These are phyloP conservation scores for Tenthredo notha DNA, from an alignment of 2,888 invertebrate genomes.

Conservation along the genomic window DNA sequence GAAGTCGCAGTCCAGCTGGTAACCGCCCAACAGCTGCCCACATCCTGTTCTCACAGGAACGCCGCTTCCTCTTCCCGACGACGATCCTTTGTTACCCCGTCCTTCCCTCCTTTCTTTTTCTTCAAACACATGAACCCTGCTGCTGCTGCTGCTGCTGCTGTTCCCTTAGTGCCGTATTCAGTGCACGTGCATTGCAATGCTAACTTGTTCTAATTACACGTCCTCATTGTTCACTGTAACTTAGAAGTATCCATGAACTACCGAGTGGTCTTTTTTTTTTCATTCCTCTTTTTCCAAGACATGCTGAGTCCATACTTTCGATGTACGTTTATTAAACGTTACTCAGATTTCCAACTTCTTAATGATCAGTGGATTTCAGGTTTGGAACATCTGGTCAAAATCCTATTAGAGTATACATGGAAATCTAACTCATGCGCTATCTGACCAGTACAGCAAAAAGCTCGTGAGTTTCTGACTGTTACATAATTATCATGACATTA, in stretches of 20 bases:
- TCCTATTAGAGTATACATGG: background rate
- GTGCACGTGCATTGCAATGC: conserved; percentile 15
- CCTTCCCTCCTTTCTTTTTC: background rate
- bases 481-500: conserved; percentile 39
- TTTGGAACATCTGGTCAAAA: background rate
- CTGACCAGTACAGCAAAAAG: background rate
- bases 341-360: background rate
- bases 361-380: background rate
- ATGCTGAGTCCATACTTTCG: background rate
- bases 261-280: background rate
- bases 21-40: conserved; percentile 73
- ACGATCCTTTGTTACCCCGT: conserved; percentile 16
- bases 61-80: conserved; percentile 46
- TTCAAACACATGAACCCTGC: conserved; percentile 6
- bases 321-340: background rate
- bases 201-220: background rate
- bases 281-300: background rate
- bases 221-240: conserved; percentile 4
- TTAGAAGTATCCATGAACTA: background rate
- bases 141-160: background rate
- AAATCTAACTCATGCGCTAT: background rate
- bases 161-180: conserved; percentile 2
- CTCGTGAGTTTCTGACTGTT: conserved; percentile 9
- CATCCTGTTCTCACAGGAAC: conserved; percentile 68
- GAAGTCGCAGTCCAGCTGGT: conserved; percentile 72